Evolutionary conservation across 2,113 vertebrate species (phyloP).

Genomic region (Nothocercus nigrocapillus): DNA sequence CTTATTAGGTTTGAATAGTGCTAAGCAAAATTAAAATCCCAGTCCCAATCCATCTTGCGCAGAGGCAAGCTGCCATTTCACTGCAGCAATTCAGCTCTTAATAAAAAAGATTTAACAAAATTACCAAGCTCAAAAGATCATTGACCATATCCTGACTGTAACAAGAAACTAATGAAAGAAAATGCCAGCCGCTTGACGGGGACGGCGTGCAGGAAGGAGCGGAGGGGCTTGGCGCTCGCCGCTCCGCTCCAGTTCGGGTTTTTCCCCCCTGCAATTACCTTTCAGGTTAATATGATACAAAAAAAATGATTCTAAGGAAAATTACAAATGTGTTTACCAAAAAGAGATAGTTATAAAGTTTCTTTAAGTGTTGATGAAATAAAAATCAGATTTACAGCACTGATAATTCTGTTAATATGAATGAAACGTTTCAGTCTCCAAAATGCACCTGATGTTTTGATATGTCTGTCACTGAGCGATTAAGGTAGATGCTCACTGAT

Average conservation of each 20-base stretch:
- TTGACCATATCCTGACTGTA: conserved; percentile 11
- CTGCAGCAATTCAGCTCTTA: not conserved
- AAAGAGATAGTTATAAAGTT: not conserved
- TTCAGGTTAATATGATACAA: not conserved
- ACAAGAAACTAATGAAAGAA: conserved; percentile 44
- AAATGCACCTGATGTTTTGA: not conserved
- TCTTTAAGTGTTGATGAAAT: not conserved
- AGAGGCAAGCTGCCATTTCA: conserved; percentile 1
- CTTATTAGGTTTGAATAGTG: conserved; percentile 21
- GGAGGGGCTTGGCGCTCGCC: not conserved
- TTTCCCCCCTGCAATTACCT: not conserved
- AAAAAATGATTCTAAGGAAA: not conserved
- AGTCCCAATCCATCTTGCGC: not conserved
- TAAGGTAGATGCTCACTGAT: not conserved
- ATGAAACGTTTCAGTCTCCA: not conserved
- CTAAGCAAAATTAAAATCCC: conserved; percentile 31
- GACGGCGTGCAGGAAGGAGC: not conserved
- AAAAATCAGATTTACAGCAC: not conserved
- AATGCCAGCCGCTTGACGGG: not conserved
- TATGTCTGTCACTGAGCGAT: not conserved
- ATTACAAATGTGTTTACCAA: not conserved
- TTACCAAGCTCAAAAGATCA: conserved; percentile 46
- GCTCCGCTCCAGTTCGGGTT: fast-evolving
- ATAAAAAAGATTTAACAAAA: conserved; percentile 51
- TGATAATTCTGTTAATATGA: not conserved